Conservation (phyloP, 1,140 invertebrate genomes). For the Oryctes rhinoceros region DNA sequence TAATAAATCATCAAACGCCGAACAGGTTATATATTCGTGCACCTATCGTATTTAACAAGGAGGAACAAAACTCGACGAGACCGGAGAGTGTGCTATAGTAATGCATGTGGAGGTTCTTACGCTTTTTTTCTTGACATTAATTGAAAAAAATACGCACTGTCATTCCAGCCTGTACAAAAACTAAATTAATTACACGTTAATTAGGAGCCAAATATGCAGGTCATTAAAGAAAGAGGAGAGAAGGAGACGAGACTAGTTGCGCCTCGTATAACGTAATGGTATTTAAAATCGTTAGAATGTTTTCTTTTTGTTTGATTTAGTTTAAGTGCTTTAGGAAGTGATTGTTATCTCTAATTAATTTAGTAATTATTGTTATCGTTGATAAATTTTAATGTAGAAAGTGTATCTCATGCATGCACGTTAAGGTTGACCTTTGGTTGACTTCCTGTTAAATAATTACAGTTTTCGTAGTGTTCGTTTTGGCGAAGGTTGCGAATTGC, state of each 20-base stretch:
- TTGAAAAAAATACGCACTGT: slow-evolving; percentile 36
- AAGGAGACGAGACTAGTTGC: not conserved
- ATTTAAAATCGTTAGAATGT: slow-evolving; percentile 22
- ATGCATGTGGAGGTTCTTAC: slow-evolving; percentile 1
- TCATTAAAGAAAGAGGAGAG: slow-evolving; percentile 12
- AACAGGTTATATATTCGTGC: not conserved
- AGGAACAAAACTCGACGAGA: not conserved
- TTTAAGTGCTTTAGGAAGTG: slow-evolving; percentile 32
- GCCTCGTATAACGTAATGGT: not conserved
- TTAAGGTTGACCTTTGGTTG: no score
- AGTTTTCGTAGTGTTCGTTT: no score
- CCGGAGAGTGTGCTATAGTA: not conserved
- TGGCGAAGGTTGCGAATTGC: no score
- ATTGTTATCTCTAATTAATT: slow-evolving; percentile 35
- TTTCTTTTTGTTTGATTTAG: slow-evolving; percentile 20
- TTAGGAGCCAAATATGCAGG: slow-evolving; percentile 29
- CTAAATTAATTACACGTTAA: slow-evolving; percentile 35
- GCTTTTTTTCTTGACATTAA: slow-evolving; percentile 3
- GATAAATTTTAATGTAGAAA: slow-evolving; percentile 16
- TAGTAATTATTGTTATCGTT: slow-evolving; percentile 31
- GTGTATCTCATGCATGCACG: not conserved
- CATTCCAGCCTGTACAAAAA: slow-evolving; percentile 22
- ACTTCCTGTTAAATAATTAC: no score
- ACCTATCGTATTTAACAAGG: not conserved
- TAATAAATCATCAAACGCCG: slow-evolving; percentile 4